Evolutionary conservation across 2,113 vertebrate species (phyloP).

Genomic region (Dolichallabes microphthalmus): DNA sequence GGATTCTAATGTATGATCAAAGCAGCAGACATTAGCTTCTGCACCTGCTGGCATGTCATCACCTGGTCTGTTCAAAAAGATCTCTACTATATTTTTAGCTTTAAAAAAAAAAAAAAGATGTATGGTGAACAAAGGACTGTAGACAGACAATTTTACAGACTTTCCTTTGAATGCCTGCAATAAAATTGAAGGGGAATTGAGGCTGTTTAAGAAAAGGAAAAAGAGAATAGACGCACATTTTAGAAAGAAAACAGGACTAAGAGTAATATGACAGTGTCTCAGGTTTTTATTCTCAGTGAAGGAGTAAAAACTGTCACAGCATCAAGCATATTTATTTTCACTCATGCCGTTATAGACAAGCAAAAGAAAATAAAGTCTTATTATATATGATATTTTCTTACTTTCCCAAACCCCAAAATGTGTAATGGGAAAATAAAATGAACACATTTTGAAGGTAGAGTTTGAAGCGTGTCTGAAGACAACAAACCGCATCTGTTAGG

Average conservation of each 20-base stretch:
- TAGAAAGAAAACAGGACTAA: not conserved
- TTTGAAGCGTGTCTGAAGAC: not conserved
- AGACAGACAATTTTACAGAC: conserved; percentile 41
- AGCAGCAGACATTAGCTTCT: conserved; percentile 30
- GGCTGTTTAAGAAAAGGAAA: conserved; percentile 4
- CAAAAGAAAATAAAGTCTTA: not conserved
- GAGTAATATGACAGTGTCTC: conserved; percentile 5
- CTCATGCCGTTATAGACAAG: not conserved
- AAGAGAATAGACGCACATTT: conserved; percentile 3
- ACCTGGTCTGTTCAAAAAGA: conserved; percentile 46
- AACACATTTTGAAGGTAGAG: not conserved
- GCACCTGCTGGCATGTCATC: conserved; percentile 34
- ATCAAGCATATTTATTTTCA: not conserved
- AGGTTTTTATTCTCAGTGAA: conserved; percentile 7
- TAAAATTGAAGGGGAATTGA: conserved; percentile 16
- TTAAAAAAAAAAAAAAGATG: too few relatives aligned
- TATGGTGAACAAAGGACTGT: conserved; percentile 41
- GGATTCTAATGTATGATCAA: conserved; percentile 19
- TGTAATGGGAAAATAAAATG: not conserved
- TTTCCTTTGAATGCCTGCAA: conserved; percentile 21
- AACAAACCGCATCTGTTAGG: not conserved
- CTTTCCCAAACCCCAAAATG: not conserved
- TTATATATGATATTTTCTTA: not conserved
- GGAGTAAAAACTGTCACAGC: conserved; percentile 8
- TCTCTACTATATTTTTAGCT: conserved; percentile 46